These are phyloP conservation scores for Melanotaenia boesemani DNA, from an alignment of 2,797 vertebrate genomes.

Conservation along the genomic window DNA sequence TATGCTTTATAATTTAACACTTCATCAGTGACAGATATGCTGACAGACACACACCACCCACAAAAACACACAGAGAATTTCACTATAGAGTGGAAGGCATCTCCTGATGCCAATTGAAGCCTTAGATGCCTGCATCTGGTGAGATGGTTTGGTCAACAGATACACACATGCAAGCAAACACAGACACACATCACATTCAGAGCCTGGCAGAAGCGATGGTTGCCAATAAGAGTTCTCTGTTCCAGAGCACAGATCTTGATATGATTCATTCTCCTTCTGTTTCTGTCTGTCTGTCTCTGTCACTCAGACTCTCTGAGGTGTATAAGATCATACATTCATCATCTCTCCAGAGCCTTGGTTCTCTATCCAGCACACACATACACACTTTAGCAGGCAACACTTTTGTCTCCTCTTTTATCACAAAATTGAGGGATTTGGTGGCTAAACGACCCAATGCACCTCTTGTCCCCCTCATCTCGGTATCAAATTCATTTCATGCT, in stretches of 20 bases:
- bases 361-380: slow-evolving; percentile 35
- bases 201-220: slow-evolving; percentile 35
- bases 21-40: slow-evolving; percentile 53
- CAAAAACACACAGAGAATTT: slow-evolving; percentile 44
- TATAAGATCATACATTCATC: slow-evolving; percentile 75
- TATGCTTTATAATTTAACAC: slow-evolving; percentile 72
- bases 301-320: slow-evolving; percentile 74
- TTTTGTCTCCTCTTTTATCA: slow-evolving; percentile 69
- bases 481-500: slow-evolving; percentile 78
- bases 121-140: slow-evolving; percentile 57
- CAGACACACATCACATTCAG: slow-evolving; percentile 55
- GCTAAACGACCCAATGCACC: slow-evolving; percentile 74
- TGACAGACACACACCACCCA: slow-evolving; percentile 30
- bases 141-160: slow-evolving; percentile 69
- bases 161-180: slow-evolving; percentile 52
- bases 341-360: slow-evolving; percentile 60
- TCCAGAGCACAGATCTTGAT: slow-evolving; percentile 70
- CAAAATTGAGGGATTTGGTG: slow-evolving; percentile 75
- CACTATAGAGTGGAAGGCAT: slow-evolving; percentile 44
- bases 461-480: slow-evolving; percentile 74
- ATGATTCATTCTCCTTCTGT: slow-evolving; percentile 67
- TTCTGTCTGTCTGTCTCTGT: slow-evolving; percentile 64
- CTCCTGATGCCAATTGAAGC: slow-evolving; percentile 59
- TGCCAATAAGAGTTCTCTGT: slow-evolving; percentile 67
- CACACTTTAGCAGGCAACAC: slow-evolving; percentile 47